These are phyloP conservation scores for Hypothenemus hampei DNA, from an alignment of 1,140 invertebrate species.

Conservation along the genomic window DNA sequence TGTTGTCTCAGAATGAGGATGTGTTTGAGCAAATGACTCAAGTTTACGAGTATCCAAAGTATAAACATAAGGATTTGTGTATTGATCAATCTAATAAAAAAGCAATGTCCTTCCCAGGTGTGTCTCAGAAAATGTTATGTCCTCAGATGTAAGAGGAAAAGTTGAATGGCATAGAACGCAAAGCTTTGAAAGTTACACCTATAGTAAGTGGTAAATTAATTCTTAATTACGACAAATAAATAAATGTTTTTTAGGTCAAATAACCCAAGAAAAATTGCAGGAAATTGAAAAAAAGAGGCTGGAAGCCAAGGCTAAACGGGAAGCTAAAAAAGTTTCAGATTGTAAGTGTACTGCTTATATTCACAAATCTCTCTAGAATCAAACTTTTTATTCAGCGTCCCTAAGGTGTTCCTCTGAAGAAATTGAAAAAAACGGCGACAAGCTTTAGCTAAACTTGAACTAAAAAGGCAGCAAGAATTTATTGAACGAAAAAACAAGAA, in stretches of 20 bases:
- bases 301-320: conserved; percentile 38
- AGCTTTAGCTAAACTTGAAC: conserved; percentile 39
- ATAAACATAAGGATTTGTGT: conserved; percentile 8
- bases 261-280: conserved; percentile 8
- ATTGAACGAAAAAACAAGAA: conserved; percentile 39
- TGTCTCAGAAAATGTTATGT: conserved; percentile 10
- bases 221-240: neutral
- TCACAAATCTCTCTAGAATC: neutral
- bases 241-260: conserved; percentile 7
- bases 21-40: conserved; percentile 20
- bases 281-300: conserved; percentile 37
- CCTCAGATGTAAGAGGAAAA: conserved; percentile 16
- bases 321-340: conserved; percentile 31
- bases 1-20: conserved; percentile 28
- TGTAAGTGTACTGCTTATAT: conserved; percentile 8
- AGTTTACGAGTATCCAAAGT: conserved; percentile 11
- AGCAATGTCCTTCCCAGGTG: conserved; percentile 24
- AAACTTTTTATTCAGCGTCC: conserved; percentile 5
- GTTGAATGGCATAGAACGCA: conserved; percentile 33
- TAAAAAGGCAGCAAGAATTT: conserved; percentile 37
- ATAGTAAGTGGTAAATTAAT: conserved; percentile 5
- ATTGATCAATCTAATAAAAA: conserved; percentile 26
- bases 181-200: conserved; percentile 33
- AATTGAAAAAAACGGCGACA: conserved; percentile 41
- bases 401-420: conserved; percentile 34